Evolutionary conservation across 2,888 invertebrate genomes (phyloP).

Genomic region (Hemaris fuciformis): DNA sequence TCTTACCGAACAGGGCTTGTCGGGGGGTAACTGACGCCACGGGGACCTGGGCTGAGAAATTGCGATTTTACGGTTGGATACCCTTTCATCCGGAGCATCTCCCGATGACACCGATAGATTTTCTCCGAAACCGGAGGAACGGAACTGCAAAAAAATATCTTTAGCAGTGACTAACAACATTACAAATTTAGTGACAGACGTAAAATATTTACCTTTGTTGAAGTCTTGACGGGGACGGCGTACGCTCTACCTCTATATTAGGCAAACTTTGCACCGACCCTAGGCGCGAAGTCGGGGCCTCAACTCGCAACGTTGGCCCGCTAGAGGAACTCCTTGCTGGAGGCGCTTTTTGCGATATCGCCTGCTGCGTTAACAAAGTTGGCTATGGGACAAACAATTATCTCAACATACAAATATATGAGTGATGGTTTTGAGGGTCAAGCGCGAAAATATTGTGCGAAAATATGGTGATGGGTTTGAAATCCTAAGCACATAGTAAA

Average conservation of each 20-base stretch:
- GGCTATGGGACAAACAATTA: slow-evolving; percentile 17
- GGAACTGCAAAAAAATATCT: not conserved
- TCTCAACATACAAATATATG: not conserved
- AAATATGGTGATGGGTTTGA: too few species aligned
- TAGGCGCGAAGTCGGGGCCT: slow-evolving; percentile 82
- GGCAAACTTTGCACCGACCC: slow-evolving; percentile 90
- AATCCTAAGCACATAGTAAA: too few species aligned
- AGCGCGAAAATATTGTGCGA: too few species aligned
- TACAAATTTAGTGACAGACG: not conserved
- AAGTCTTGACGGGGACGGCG: slow-evolving; percentile 39
- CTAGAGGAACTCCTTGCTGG: slow-evolving; percentile 35
- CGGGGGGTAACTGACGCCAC: slow-evolving; percentile 91
- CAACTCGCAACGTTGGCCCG: slow-evolving; percentile 84
- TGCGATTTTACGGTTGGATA: too few species aligned
- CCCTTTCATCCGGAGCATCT: slow-evolving; percentile 65
- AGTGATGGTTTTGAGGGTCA: too few species aligned
- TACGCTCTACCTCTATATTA: slow-evolving; percentile 78
- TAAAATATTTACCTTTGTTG: not conserved
- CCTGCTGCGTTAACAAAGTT: slow-evolving; percentile 32
- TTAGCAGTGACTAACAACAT: too few species aligned
- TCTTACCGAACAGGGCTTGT: slow-evolving; percentile 84
- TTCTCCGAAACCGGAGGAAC: slow-evolving; percentile 64
- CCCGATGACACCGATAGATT: slow-evolving; percentile 63
- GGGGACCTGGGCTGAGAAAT: slow-evolving; percentile 76
- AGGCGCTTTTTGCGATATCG: slow-evolving; percentile 31